Percentiles rank a stretch among this genome's conserved stretches.
Conservation (phyloP, 1,140 invertebrate genomes). For the Anastrepha obliqua region DNA sequence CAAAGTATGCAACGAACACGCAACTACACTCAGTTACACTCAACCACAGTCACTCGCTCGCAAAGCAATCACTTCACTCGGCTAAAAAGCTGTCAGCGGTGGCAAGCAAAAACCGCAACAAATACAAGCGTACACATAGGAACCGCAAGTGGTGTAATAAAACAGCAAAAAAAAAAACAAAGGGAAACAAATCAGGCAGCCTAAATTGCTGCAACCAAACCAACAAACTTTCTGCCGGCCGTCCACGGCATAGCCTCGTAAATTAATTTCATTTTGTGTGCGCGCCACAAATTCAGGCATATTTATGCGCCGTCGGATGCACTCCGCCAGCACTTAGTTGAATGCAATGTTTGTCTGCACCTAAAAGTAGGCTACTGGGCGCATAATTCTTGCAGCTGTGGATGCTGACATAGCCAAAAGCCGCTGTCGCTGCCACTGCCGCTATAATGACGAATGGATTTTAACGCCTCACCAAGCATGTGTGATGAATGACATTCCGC, state of each 20-base stretch:
- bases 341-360: neutral
- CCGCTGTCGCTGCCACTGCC: neutral
- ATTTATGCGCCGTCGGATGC: constrained; percentile 15
- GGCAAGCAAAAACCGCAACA: neutral
- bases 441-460: neutral
- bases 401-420: neutral
- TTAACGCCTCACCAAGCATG: neutral
- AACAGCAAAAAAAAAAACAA: neutral
- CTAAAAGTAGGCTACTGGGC: constrained; percentile 42
- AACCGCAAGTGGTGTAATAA: neutral
- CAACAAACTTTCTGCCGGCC: neutral
- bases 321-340: neutral
- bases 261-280: constrained; percentile 17
- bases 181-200: neutral
- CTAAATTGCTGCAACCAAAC: constrained; percentile 17
- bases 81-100: neutral
- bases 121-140: neutral
- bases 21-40: neutral
- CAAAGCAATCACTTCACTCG: constrained; percentile 34
- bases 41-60: neutral
- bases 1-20: constrained; percentile 22
- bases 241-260: constrained; percentile 4
- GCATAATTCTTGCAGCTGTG: neutral
- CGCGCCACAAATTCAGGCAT: constrained; percentile 2
- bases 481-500: neutral